Base-by-base conservation (phyloP, 2,797 vertebrate species). In the Pangasius larnaudii region DNA sequence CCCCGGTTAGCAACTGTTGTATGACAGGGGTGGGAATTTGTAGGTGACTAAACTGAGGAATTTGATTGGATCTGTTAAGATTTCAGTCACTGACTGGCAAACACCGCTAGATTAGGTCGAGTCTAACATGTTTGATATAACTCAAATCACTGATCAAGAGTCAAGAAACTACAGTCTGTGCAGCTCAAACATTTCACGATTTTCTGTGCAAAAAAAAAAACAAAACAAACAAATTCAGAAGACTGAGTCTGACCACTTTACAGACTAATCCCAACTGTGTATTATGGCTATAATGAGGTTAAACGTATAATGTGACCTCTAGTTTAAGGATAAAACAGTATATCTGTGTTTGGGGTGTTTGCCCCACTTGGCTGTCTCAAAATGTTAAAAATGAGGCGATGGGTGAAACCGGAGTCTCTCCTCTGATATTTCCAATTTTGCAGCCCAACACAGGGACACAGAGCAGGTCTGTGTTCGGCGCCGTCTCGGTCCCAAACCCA, bases 401-500 rank as follows among this genome's bases (percentile, higher is more conserved):
- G 58, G 42, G 42, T 46, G 84, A 85, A 85, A 86, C 22, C 30
- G 0, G 56, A 81, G 33, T 56, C 65, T 59, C 59, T 71, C 24
- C 49, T 36, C 61, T 22, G 61, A 67, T 79, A 61, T 61, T 86
- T 75, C 39, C 30, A 30, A 46, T 14, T 82, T n/a, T 33, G 19
- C 30, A 53, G 46, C 59, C 81, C 81, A 13, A 67, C 22, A 33
- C 13, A 22, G 71, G 22, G 71, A 89, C 85, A 91, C 86, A 88
- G 87, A 81, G 86, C 79, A 61, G 78, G 18, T 30, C 84, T 90
- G 89, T 90, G 72, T 86, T 78, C 3, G 39, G 19, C 10, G 9
- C 71, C 7, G n/a, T 49, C 36, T n/a, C 2, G 36, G 33, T 53
- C 59, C 39, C 86, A 16, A 77, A 72, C 58, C 33, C 33, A 69